Conservation (phyloP, 2,888 invertebrate species). For the Agrilus cyanescens region DNA sequence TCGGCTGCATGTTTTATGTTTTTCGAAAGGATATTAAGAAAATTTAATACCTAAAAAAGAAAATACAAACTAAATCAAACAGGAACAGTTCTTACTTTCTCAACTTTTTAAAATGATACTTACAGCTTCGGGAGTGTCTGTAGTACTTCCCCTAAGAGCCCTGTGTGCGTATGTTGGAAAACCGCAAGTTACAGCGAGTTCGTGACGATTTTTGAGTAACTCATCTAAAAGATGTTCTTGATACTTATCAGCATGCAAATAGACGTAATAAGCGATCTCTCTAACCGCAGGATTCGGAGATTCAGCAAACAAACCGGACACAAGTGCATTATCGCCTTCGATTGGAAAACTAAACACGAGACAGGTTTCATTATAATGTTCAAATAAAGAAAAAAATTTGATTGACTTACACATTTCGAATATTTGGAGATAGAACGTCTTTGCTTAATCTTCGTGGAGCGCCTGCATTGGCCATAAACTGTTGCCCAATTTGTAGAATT, state of each 20-base stretch:
- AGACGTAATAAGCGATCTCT: constrained; percentile 81
- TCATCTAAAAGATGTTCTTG: constrained; percentile 67
- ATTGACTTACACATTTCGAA: constrained; percentile 57
- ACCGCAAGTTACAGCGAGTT: constrained; percentile 78
- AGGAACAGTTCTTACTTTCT: no score
- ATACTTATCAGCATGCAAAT: constrained; percentile 60
- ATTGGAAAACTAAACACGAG: constrained; percentile 39
- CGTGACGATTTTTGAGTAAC: constrained; percentile 61
- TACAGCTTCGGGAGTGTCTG: constrained; percentile 70
- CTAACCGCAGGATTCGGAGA: constrained; percentile 65
- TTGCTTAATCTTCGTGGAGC: constrained; percentile 56
- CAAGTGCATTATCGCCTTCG: constrained; percentile 60
- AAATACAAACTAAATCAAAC: no score
- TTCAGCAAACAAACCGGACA: constrained; percentile 76
- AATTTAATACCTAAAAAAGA: constrained; percentile 27
- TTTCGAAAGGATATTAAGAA: constrained; percentile 64
- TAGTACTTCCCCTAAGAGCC: constrained; percentile 78
- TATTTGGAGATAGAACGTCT: constrained; percentile 53
- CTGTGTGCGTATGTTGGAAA: constrained; percentile 83
- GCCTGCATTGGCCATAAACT: constrained; percentile 67
- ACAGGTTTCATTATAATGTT: not conserved
- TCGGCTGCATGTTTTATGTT: constrained; percentile 57
- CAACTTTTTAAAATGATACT: no score
- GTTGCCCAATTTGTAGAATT: constrained; percentile 73
- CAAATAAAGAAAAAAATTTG: no score